Conservation (phyloP, 2,797 vertebrate genomes). For the Xenops minutus region DNA sequence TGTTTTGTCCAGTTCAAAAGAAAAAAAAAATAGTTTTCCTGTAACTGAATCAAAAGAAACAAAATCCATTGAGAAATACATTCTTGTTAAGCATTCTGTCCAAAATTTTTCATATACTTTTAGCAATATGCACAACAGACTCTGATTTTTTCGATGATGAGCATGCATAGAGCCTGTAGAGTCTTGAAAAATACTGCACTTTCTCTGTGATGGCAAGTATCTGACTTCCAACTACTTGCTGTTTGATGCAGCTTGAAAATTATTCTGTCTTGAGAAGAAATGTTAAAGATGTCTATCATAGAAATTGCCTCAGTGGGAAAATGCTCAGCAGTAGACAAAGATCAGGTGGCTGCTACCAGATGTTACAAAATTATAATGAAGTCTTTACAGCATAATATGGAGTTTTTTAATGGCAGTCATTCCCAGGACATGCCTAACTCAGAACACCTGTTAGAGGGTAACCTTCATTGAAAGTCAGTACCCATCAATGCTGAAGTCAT, state of each 20-base stretch:
- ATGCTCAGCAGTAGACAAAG: neutral
- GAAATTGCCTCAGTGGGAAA: neutral
- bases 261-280: neutral
- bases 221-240: neutral
- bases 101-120: neutral
- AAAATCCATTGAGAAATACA: neutral
- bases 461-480: neutral
- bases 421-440: neutral
- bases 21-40: neutral
- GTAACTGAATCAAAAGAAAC: neutral
- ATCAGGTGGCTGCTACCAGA: neutral
- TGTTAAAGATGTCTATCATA: neutral
- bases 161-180: neutral
- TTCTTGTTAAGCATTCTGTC: neutral
- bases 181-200: neutral
- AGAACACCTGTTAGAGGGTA: neutral
- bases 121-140: neutral
- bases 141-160: neutral
- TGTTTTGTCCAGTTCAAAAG: neutral
- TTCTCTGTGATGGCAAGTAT: neutral
- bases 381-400: fast-evolving
- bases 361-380: neutral
- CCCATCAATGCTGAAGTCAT: neutral
- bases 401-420: neutral
- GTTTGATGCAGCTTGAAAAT: neutral